phyloP scores from a whole-genome alignment of 1,140 invertebrate species.

The Coenobita brevimanus region DNA sequence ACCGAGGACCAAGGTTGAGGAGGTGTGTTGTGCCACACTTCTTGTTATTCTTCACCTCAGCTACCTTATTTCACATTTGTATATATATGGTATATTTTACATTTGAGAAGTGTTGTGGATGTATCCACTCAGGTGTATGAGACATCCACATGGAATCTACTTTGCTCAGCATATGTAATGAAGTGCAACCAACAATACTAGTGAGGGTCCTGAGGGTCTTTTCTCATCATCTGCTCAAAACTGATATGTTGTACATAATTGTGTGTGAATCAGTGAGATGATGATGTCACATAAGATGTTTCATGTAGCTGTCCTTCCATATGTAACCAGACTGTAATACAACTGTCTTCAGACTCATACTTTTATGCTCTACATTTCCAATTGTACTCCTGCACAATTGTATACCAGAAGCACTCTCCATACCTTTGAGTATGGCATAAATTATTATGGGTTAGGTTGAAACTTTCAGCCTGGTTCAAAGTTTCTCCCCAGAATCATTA shows the following conservation, averaged over 20 bases:
- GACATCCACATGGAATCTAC: constrained; percentile 49
- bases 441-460: too few relatives aligned
- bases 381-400: too few relatives aligned
- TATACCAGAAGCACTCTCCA: too few relatives aligned
- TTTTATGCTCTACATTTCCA: too few relatives aligned
- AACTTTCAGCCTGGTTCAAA: too few relatives aligned
- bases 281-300: constrained; percentile 1
- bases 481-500: too few relatives aligned
- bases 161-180: constrained; percentile 60
- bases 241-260: constrained; percentile 55
- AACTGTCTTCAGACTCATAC: too few relatives aligned
- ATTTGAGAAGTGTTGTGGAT: constrained; percentile 33
- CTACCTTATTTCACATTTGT: constrained; percentile 3
- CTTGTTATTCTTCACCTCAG: constrained; percentile 5
- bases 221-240: constrained; percentile 59
- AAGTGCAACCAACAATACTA: constrained; percentile 58
- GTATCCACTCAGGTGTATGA: constrained; percentile 62
- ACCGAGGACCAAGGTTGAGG: constrained; percentile 19
- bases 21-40: constrained; percentile 11
- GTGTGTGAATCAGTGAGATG: constrained; percentile 16
- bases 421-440: too few relatives aligned
- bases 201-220: constrained; percentile 33
- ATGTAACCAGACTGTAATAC: neutral
- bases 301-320: too few relatives aligned
- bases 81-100: constrained; percentile 40